phyloP scores from a whole-genome alignment of 2,113 vertebrate genomes.

The Sitta europaea region DNA sequence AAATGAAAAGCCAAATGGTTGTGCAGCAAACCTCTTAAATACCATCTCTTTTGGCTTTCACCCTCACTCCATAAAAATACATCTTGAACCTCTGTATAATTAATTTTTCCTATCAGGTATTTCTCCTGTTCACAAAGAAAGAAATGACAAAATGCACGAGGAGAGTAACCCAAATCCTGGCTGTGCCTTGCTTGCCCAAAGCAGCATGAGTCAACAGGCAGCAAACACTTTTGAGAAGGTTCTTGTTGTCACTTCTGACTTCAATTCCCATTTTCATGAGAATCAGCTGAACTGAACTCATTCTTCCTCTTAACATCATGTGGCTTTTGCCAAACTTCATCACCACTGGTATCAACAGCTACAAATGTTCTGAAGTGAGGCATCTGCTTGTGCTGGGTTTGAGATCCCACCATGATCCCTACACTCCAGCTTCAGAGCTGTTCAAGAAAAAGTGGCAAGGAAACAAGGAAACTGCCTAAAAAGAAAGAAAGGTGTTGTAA shows the following conservation, averaged over 20 bases:
- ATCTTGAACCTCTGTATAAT: neutral
- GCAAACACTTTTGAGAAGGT: neutral
- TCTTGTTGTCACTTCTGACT: neutral
- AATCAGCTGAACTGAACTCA: neutral
- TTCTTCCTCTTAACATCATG: neutral
- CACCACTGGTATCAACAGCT: neutral
- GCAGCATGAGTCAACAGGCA: rapidly evolving
- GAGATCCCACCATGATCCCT: neutral
- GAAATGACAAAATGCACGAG: rapidly evolving
- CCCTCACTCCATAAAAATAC: neutral
- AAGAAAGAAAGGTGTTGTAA: neutral
- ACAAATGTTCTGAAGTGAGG: neutral
- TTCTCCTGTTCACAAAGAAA: neutral
- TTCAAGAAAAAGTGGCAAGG: neutral
- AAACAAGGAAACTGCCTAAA: neutral
- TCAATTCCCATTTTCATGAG: neutral
- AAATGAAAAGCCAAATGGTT: neutral
- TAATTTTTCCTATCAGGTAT: neutral
- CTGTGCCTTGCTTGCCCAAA: neutral
- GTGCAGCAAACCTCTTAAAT: neutral
- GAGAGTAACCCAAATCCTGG: neutral
- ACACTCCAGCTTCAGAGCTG: neutral
- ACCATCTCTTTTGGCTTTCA: neutral
- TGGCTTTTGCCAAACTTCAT: neutral
- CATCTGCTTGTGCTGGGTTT: neutral